Evolutionary conservation across 1,140 invertebrate species (phyloP).

Genomic region (Macrobrachium nipponense): DNA sequence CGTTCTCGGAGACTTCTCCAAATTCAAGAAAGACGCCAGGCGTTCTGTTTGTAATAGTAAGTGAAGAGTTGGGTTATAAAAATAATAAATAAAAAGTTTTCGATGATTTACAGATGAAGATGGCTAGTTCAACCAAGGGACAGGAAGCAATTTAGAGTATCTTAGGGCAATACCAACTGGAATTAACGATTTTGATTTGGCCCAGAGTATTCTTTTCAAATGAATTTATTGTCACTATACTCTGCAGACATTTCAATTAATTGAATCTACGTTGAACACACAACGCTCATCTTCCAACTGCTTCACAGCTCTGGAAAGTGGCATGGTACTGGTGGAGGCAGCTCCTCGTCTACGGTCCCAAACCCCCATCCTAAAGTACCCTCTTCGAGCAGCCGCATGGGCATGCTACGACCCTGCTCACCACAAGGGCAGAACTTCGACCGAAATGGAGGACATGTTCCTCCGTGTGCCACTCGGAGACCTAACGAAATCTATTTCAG

Average conservation of each 20-base stretch:
- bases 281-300: background rate
- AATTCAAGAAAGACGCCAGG: slow-evolving; percentile 45
- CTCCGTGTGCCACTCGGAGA: slow-evolving; percentile 46
- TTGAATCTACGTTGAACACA: too few species aligned
- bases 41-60: slow-evolving; percentile 47
- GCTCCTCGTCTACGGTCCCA: slow-evolving; percentile 4
- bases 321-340: slow-evolving; percentile 37
- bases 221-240: too few species aligned
- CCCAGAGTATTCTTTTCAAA: too few species aligned
- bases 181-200: too few species aligned
- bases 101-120: too few species aligned
- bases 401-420: slow-evolving; percentile 43
- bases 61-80: background rate
- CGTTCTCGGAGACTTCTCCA: slow-evolving; percentile 53
- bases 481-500: slow-evolving; percentile 48
- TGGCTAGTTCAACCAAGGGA: too few species aligned
- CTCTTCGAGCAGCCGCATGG: slow-evolving; percentile 52
- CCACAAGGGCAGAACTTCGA: background rate
- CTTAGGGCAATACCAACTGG: too few species aligned
- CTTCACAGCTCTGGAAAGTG: slow-evolving; percentile 49
- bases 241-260: too few species aligned
- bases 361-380: slow-evolving; percentile 29
- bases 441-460: slow-evolving; percentile 25
- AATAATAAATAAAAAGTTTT: background rate
- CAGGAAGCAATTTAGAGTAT: too few species aligned